phyloP scores from a whole-genome alignment of 1,140 invertebrate genomes.

The Macrosteles quadrilineatus region DNA sequence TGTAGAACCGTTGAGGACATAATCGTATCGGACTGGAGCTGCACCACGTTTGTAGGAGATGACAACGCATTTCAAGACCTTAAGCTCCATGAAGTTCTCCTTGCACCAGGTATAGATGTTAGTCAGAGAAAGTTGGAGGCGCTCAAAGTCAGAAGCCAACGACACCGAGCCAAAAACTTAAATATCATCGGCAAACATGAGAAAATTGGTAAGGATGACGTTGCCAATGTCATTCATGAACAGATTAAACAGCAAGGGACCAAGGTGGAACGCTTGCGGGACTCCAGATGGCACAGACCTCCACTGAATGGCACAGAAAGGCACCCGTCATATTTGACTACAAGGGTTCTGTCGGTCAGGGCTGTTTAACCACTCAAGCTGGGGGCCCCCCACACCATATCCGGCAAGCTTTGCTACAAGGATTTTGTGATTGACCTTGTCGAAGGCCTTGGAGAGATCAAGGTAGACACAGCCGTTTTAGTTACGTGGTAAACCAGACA shows the following conservation, averaged over 20 bases:
- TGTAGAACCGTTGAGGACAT: no score
- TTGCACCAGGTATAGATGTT: no score
- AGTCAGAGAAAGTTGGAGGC: no score
- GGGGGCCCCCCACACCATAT: constrained; percentile 25
- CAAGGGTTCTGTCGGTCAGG: no score
- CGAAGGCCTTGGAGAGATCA: constrained; percentile 34
- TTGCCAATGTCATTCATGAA: no score
- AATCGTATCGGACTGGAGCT: no score
- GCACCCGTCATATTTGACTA: constrained; percentile 39
- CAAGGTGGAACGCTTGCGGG: constrained; percentile 29
- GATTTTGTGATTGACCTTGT: constrained; percentile 31
- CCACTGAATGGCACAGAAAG: constrained; percentile 39
- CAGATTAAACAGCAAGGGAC: no score
- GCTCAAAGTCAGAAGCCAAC: no score
- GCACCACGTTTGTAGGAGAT: no score
- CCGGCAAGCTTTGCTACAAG: constrained; percentile 26
- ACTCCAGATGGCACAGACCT: constrained; percentile 44
- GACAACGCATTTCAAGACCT: no score
- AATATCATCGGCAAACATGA: background rate
- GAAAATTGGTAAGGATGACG: no score
- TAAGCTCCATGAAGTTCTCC: no score
- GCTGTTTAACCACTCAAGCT: constrained; percentile 41
- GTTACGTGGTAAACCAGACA: background rate
- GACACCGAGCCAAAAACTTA: background rate
- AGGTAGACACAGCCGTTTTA: constrained; percentile 27